Conservation (phyloP, 2,797 vertebrate species). For the Novumbra hubbsi region DNA sequence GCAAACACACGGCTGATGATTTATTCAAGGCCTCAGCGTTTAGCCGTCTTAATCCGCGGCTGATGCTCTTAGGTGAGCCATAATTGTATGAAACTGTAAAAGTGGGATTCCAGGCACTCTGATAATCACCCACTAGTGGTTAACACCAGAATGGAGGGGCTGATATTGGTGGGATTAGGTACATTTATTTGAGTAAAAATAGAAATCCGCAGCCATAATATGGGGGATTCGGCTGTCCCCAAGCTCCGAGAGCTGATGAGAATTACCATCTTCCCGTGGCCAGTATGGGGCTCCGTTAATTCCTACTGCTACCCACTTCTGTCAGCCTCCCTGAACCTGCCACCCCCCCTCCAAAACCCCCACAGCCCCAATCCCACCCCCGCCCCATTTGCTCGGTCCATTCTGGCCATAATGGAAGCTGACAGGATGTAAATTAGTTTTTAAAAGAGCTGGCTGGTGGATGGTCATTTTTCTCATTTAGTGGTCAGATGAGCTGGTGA, state of each 20-base stretch:
- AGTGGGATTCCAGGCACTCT: slow-evolving; percentile 61
- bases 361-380: too few relatives aligned
- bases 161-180: slow-evolving; percentile 6
- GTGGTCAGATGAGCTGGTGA: slow-evolving; percentile 86
- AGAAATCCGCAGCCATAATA: slow-evolving; percentile 25
- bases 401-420: slow-evolving; percentile 86
- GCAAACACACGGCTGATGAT: slow-evolving; percentile 49
- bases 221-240: slow-evolving; percentile 55
- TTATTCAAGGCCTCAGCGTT: slow-evolving; percentile 68
- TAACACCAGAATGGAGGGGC: slow-evolving; percentile 34
- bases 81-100: slow-evolving; percentile 68
- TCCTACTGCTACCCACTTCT: slow-evolving; percentile 73
- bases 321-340: slow-evolving; percentile 58
- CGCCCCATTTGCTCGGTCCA: slow-evolving; percentile 60
- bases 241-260: slow-evolving; percentile 72
- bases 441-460: slow-evolving; percentile 88
- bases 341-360: slow-evolving; percentile 41
- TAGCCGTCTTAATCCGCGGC: slow-evolving; percentile 61
- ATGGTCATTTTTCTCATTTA: slow-evolving; percentile 96
- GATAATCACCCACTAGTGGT: slow-evolving; percentile 69
- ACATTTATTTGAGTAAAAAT: neutral
- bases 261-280: slow-evolving; percentile 66
- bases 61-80: slow-evolving; percentile 63
- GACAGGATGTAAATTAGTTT: slow-evolving; percentile 98
- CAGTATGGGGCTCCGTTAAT: slow-evolving; percentile 63